Conservation (phyloP, 2,888 invertebrate genomes). For the Sisyra terminalis region DNA sequence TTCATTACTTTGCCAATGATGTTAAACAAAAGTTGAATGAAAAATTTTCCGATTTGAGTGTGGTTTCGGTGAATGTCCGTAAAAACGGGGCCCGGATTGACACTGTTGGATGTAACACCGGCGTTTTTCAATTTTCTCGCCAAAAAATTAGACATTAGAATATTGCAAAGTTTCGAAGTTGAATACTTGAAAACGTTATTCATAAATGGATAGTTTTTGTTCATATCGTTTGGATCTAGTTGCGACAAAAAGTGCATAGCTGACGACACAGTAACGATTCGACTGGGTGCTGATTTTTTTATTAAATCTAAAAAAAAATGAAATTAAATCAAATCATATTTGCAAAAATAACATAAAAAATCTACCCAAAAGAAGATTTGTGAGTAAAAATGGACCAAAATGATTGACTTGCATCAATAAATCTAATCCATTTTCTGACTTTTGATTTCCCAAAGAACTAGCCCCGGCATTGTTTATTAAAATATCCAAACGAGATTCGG, state of each 20-base stretch:
- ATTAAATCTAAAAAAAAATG: slow-evolving; percentile 19
- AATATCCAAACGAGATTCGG: slow-evolving; percentile 33
- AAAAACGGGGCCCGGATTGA: slow-evolving; percentile 24
- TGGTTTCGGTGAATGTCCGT: too few species aligned
- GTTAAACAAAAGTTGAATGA: too few species aligned
- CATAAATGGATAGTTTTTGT: neutral
- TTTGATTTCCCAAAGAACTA: slow-evolving; percentile 24
- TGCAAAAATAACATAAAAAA: too few species aligned
- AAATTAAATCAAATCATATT: too few species aligned
- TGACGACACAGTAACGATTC: slow-evolving; percentile 23
- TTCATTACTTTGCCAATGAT: too few species aligned
- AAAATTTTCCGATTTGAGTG: too few species aligned
- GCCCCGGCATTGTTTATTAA: slow-evolving; percentile 42
- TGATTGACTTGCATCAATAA: slow-evolving; percentile 44
- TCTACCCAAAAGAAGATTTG: slow-evolving; percentile 37
- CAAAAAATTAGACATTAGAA: slow-evolving; percentile 23
- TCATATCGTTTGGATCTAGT: neutral
- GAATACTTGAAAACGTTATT: slow-evolving; percentile 14
- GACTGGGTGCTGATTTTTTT: slow-evolving; percentile 20
- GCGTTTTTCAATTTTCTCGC: slow-evolving; percentile 21
- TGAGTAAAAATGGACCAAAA: slow-evolving; percentile 48
- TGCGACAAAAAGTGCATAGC: neutral
- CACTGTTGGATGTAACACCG: slow-evolving; percentile 24
- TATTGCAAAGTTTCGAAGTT: slow-evolving; percentile 24
- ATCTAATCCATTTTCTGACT: slow-evolving; percentile 40